Evolutionary conservation across 1,140 invertebrate genomes (phyloP).

Genomic region (Drosophila arizonae): DNA sequence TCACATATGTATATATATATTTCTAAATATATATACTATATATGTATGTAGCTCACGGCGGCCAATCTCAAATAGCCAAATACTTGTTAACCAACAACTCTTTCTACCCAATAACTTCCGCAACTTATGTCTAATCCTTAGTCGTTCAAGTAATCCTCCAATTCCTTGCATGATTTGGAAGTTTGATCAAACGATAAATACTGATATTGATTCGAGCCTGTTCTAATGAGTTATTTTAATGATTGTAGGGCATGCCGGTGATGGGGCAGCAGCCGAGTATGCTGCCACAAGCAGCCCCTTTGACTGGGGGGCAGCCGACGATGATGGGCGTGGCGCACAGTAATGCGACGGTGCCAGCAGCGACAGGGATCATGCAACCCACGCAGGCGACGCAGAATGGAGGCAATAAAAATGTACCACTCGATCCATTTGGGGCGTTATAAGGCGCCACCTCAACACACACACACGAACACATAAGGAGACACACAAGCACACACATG

Average conservation of each 20-base stretch:
- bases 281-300: constrained; percentile 81
- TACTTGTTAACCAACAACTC: constrained; percentile 23
- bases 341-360: constrained; percentile 53
- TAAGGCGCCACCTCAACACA: constrained; percentile 59
- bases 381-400: constrained; percentile 74
- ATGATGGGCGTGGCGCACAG: constrained; percentile 80
- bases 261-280: constrained; percentile 72
- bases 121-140: constrained; percentile 39
- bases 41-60: constrained; percentile 35
- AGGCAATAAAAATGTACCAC: constrained; percentile 73
- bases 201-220: constrained; percentile 3
- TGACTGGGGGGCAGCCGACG: constrained; percentile 81
- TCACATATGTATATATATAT: neutral
- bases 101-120: neutral
- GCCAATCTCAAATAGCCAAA: constrained; percentile 18
- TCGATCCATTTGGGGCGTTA: constrained; percentile 83
- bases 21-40: constrained; percentile 1
- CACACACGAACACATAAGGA: constrained; percentile 24
- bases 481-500: constrained; percentile 38
- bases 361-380: constrained; percentile 72
- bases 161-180: constrained; percentile 56
- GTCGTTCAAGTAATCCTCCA: constrained; percentile 37
- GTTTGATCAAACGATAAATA: neutral
- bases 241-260: constrained; percentile 81
- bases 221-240: constrained; percentile 38